Base-by-base conservation (phyloP, 2,888 invertebrate genomes). In the Meghimatium bilineatum region DNA sequence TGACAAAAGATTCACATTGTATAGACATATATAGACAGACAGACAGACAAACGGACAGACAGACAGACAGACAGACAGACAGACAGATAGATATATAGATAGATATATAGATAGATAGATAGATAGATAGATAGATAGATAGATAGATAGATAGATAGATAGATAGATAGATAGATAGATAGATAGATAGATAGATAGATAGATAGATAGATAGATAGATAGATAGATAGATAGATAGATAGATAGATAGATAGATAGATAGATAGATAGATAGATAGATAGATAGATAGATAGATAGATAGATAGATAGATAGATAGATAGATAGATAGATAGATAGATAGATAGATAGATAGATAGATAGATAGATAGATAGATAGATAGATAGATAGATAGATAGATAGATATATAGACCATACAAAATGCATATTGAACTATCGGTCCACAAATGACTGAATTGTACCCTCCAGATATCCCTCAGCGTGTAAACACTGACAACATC, bases 1-100 rank as follows among this genome's bases (percentile, higher is more conserved):
- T n/a, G n/a, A n/a, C n/a, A n/a, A n/a, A n/a, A n/a, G n/a, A n/a
- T n/a, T n/a, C n/a, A n/a, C n/a, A n/a, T n/a, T n/a, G n/a, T n/a
- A n/a, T n/a, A 74, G 20, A 66, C 44, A 81, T n/a, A 38, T 36
- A 75, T n/a, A 66, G 60, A 74, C 34, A 74, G 60, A 81, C 34
- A 32, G 67, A 67, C 67, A 32, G 67, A 67, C 67, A 32, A 32
- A 67, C 67, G n/a, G n/a, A n/a, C n/a, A n/a, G n/a, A n/a, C n/a
- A n/a, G n/a, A n/a, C n/a, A n/a, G n/a, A n/a, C n/a, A n/a, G n/a
- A n/a, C n/a, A n/a, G n/a, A n/a, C n/a, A n/a, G n/a, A n/a, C n/a
- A n/a, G n/a, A n/a, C n/a, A n/a, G n/a, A n/a, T n/a, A n/a, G n/a
- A n/a, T n/a, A n/a, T n/a, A n/a, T n/a, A n/a, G n/a, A n/a, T n/a